Evolutionary conservation across 2,113 vertebrate genomes (phyloP).

Genomic region (human): DNA sequence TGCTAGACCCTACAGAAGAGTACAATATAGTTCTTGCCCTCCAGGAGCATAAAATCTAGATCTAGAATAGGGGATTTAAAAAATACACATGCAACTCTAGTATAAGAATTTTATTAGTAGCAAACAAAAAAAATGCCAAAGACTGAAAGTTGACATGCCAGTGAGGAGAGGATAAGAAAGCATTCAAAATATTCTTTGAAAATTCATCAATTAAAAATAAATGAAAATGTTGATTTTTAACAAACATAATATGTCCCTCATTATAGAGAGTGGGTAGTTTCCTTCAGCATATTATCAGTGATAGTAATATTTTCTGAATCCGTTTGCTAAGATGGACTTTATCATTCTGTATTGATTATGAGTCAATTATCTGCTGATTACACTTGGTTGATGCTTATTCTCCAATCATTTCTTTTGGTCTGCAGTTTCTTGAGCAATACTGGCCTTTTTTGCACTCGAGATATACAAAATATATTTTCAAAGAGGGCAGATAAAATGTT

Average conservation of each 20-base stretch:
- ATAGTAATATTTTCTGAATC: conserved; percentile 31
- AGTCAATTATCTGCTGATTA: not conserved
- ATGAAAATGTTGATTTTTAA: conserved; percentile 32
- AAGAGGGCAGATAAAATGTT: conserved; percentile 10
- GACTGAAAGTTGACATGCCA: not conserved
- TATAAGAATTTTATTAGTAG: conserved; percentile 9
- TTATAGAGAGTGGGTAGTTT: conserved; percentile 48
- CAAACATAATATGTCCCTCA: not conserved
- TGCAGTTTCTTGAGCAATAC: conserved; percentile 31
- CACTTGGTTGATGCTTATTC: not conserved
- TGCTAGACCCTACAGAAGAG: not conserved
- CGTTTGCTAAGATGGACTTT: not conserved
- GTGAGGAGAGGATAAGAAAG: not conserved
- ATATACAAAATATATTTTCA: conserved; percentile 24
- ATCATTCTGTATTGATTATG: conserved; percentile 31
- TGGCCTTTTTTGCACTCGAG: not conserved
- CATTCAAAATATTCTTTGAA: conserved; percentile 50
- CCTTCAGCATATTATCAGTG: conserved; percentile 6
- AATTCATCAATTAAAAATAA: conserved; percentile 42
- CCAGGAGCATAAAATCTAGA: conserved; percentile 21
- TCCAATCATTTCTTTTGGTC: not conserved
- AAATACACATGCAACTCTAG: not conserved
- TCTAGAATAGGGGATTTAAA: not conserved
- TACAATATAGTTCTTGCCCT: conserved; percentile 25
- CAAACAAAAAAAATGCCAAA: conserved; percentile 7